phyloP scores from a whole-genome alignment of 2,797 vertebrate genomes.

The Otus scops region DNA sequence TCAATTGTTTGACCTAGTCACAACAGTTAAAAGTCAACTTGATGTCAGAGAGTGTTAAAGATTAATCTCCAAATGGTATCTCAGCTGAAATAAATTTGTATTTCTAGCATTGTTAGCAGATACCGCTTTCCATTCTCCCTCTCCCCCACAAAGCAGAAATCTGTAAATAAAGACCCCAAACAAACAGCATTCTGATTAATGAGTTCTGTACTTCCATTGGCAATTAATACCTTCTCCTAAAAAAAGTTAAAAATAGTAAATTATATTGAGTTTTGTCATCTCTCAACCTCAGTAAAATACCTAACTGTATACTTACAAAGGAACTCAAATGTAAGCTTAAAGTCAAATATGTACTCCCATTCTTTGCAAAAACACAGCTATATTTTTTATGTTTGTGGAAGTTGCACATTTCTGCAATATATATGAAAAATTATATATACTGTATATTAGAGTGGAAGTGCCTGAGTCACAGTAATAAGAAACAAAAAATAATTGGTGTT shows the following conservation, averaged over 20 bases:
- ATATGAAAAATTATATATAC: background rate
- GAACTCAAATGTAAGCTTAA: background rate
- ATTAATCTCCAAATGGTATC: background rate
- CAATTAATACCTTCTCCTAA: background rate
- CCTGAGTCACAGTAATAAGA: background rate
- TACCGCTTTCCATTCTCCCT: background rate
- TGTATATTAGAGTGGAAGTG: background rate
- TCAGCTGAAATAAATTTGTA: background rate
- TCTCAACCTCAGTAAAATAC: background rate
- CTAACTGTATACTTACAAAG: background rate
- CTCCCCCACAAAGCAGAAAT: background rate
- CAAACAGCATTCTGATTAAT: background rate
- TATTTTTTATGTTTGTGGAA: background rate
- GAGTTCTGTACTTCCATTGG: background rate
- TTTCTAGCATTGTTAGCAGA: background rate
- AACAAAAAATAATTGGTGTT: conserved; percentile 28
- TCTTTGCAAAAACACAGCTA: background rate
- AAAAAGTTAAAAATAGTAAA: background rate
- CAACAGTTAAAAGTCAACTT: background rate
- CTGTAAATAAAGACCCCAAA: background rate
- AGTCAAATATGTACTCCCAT: background rate
- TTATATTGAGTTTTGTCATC: background rate
- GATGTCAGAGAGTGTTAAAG: background rate
- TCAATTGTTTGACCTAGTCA: background rate
- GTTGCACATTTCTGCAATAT: background rate